Base-by-base conservation (phyloP, 2,888 invertebrate genomes). In the Acleris emargana region DNA sequence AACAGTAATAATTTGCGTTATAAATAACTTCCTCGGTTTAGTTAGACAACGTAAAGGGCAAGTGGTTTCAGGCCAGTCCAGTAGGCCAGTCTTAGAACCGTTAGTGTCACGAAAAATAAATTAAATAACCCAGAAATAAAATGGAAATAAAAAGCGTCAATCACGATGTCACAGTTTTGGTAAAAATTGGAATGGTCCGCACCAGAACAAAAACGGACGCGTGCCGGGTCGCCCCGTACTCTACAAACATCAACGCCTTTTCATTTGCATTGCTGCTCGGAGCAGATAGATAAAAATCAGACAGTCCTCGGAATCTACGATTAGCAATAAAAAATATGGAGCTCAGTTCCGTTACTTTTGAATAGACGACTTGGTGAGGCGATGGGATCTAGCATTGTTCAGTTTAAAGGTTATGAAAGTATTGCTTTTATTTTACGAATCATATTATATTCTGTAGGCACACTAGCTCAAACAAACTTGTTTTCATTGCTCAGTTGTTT, bases 171-270 rank as follows among this genome's bases (percentile, higher is more conserved):
- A 75, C 75, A 76, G 78, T 80, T 80, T 76, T 69, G 73, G 73
- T 73, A 75, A 76, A 79, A 82, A 80, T 80, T 78, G 73, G 73
- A 78, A 78, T 78, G 78, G 76, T 77, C 71, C 77, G 79, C 80
- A 82, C 77, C 77, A 79, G 80, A 78, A 76, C 71, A 72, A 68
- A 73, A 73, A 76, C 76, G 80, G 71, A 73, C 79, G 67, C 87
- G 87, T 87, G 87, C 85, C 82, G 76, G 87, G 86, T 87, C 83
- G 76, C 69, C 72, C 49, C 49, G 55, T 59, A 51, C 66, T 53
- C 73, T 80, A 71, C 78, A 84, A 86, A 84, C 78, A 86, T 78
- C 82, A 82, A 84, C 76, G 57, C 28, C 32, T 59, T 62, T 68
- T 68, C 57, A 64, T 64, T 61, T 64, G 60, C 67, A 61, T 67